Evolutionary conservation across 2,113 vertebrate species (phyloP).

Genomic region (Zosterops pallidus): DNA sequence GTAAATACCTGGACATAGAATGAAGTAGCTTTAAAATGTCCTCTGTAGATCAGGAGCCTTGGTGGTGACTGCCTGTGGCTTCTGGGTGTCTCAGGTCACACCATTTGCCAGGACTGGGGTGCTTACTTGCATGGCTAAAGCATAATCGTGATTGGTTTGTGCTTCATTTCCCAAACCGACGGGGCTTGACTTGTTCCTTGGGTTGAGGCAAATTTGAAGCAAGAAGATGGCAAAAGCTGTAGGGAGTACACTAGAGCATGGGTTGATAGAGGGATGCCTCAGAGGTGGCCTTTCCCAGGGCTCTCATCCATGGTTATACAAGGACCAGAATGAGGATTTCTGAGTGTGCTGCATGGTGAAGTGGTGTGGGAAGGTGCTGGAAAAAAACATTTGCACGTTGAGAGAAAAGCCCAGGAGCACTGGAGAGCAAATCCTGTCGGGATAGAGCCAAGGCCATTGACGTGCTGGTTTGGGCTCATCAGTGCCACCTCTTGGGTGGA

Average conservation of each 20-base stretch:
- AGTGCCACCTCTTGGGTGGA: slow-evolving; percentile 51
- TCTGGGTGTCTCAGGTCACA: neutral
- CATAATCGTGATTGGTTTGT: neutral
- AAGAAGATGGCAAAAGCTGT: neutral
- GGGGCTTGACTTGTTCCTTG: neutral
- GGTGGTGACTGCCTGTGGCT: neutral
- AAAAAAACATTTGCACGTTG: accelerated
- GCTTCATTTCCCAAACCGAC: neutral
- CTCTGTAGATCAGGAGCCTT: neutral
- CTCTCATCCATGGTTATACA: neutral
- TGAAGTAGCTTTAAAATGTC: neutral
- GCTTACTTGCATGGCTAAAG: neutral
- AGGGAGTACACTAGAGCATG: neutral
- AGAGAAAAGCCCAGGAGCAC: neutral
- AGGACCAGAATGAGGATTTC: neutral
- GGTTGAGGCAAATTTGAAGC: neutral
- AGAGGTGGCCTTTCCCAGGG: neutral
- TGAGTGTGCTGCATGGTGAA: neutral
- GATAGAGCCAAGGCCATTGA: neutral
- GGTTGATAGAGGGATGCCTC: neutral
- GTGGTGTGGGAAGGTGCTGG: neutral
- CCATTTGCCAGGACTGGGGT: neutral
- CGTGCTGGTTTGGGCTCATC: neutral
- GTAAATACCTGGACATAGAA: neutral
- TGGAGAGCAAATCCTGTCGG: accelerated